Conservation (phyloP, 2,888 invertebrate species). For the Lasioglossum leucozonium region DNA sequence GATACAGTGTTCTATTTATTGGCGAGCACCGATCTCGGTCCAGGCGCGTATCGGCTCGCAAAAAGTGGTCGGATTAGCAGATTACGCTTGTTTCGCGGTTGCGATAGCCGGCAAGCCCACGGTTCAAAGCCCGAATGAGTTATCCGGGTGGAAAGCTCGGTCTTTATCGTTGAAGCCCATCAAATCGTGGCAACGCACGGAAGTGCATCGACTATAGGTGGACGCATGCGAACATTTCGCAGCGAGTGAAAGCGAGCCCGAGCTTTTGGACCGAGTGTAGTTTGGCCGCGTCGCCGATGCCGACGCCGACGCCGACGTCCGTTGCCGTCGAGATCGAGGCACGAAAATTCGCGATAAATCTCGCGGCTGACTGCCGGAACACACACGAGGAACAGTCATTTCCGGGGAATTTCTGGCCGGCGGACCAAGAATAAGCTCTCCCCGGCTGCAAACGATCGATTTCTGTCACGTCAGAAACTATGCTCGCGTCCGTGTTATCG, state of each 20-base stretch:
- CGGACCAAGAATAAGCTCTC: constrained; percentile 32
- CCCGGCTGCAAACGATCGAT: constrained; percentile 43
- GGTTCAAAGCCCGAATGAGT: constrained; percentile 24
- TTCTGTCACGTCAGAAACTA: constrained; percentile 44
- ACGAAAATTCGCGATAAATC: constrained; percentile 74
- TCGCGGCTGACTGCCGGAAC: constrained; percentile 69
- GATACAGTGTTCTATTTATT: background rate
- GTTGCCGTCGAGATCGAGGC: constrained; percentile 60
- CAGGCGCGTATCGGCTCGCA: background rate
- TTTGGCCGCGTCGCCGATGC: constrained; percentile 19
- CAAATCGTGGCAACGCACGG: constrained; percentile 38
- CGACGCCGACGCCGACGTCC: background rate
- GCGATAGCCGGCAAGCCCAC: background rate
- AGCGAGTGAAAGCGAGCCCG: background rate
- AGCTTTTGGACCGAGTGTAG: constrained; percentile 23
- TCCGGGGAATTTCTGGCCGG: constrained; percentile 67
- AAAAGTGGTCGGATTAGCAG: background rate
- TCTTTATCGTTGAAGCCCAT: constrained; percentile 45
- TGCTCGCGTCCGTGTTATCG: constrained; percentile 41
- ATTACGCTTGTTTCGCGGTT: background rate
- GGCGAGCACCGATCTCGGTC: background rate
- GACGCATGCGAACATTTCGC: background rate
- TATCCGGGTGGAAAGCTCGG: constrained; percentile 29
- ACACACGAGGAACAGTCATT: constrained; percentile 71
- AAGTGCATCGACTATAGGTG: constrained; percentile 34